A percentile compares a stretch with the other conserved stretches of the same genome.
Evolutionary conservation across 2,888 invertebrate genomes (phyloP).

Genomic region (Timandra comae): DNA sequence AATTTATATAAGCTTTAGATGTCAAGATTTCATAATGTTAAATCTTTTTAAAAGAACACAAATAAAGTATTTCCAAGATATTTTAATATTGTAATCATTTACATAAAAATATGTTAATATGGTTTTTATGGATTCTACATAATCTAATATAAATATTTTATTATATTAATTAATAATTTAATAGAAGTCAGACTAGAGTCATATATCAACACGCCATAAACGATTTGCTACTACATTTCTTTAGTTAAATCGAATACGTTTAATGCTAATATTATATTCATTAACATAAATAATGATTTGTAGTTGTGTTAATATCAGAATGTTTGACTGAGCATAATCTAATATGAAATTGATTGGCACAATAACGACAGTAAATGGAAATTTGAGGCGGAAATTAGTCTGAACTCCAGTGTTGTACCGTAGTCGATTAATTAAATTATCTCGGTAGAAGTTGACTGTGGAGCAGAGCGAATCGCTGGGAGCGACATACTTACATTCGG

Average conservation of each 20-base stretch:
- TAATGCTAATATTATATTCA: background rate
- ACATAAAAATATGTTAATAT: background rate
- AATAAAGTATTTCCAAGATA: no score
- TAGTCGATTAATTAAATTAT: constrained; percentile 71
- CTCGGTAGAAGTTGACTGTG: constrained; percentile 45
- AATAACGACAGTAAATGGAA: constrained; percentile 66
- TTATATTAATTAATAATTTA: no score
- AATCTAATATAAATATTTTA: no score
- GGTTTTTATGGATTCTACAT: no score
- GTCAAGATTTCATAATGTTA: constrained; percentile 27
- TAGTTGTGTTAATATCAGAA: constrained; percentile 2
- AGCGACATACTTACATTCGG: constrained; percentile 21
- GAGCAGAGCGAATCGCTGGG: constrained; percentile 28
- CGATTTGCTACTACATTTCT: no score
- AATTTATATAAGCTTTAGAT: constrained; percentile 38
- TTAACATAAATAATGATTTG: background rate
- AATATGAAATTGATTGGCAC: constrained; percentile 57
- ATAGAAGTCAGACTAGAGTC: background rate
- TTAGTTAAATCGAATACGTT: no score
- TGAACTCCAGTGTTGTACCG: constrained; percentile 50
- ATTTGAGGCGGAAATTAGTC: constrained; percentile 66
- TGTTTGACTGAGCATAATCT: constrained; percentile 43
- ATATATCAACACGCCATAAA: no score
- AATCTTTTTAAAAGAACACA: constrained; percentile 16
- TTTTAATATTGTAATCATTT: background rate